phyloP scores from a whole-genome alignment of 2,888 invertebrate genomes.

The Phalera bucephala region DNA sequence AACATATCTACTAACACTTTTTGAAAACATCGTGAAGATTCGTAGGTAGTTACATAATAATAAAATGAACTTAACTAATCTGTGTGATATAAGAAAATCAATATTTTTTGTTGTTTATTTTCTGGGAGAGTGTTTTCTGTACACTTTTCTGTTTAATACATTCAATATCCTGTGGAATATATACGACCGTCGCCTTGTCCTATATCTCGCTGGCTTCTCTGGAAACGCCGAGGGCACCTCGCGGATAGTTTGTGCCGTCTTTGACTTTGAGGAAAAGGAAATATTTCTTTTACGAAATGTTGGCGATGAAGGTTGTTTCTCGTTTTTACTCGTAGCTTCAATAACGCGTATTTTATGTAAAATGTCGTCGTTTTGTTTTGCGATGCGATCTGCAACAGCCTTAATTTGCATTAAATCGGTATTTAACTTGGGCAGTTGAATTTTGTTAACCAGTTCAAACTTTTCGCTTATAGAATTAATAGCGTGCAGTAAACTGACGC shows the following conservation, averaged over 20 bases:
- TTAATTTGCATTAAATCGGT: conserved; percentile 55
- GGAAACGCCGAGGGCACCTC: conserved; percentile 22
- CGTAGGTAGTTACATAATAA: too few relatives aligned
- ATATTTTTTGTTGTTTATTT: conserved; percentile 4
- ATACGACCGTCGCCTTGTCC: conserved; percentile 45
- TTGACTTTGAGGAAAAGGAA: conserved; percentile 27
- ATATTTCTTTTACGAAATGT: conserved; percentile 43
- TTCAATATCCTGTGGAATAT: conserved; percentile 51
- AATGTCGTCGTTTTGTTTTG: conserved; percentile 58
- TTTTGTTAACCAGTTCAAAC: conserved; percentile 63
- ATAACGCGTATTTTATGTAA: conserved; percentile 46
- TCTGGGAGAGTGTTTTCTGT: conserved; percentile 23
- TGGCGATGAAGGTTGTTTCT: conserved; percentile 8
- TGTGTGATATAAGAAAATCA: too few relatives aligned
- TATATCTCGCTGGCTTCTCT: conserved; percentile 46
- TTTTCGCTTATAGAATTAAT: conserved; percentile 53
- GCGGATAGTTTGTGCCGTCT: conserved; percentile 22
- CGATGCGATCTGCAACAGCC: conserved; percentile 46
- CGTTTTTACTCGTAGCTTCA: conserved; percentile 29
- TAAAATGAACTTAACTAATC: too few relatives aligned
- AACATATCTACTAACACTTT: too few relatives aligned
- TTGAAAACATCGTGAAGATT: too few relatives aligned
- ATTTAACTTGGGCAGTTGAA: conserved; percentile 62
- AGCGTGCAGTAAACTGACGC: conserved; percentile 31
- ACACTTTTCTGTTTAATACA: conserved; percentile 49